These are phyloP conservation scores for Cosmopolites sordidus DNA, from an alignment of 2,888 invertebrate species.

Conservation along the genomic window DNA sequence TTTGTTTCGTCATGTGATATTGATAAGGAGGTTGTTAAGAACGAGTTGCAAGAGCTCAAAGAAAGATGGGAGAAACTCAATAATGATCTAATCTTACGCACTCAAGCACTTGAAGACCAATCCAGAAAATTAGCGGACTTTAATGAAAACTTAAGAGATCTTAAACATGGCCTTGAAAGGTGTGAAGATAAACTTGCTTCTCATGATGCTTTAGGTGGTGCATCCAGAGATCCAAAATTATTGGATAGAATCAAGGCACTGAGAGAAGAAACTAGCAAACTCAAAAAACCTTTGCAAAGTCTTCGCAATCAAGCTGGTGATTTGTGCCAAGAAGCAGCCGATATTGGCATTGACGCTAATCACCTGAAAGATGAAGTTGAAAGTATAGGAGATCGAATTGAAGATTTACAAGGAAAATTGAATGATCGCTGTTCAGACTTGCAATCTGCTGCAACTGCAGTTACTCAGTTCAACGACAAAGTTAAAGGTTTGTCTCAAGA, in stretches of 20 bases:
- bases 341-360: constrained; percentile 71
- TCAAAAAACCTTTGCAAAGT: constrained; percentile 67
- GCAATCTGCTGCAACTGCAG: constrained; percentile 81
- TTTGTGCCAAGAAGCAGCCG: constrained; percentile 70
- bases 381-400: constrained; percentile 68
- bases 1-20: constrained; percentile 85
- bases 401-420: constrained; percentile 71
- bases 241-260: constrained; percentile 79
- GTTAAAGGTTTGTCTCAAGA: constrained; percentile 75
- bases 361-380: constrained; percentile 76
- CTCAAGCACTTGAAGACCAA: constrained; percentile 78
- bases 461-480: constrained; percentile 83
- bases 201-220: constrained; percentile 68
- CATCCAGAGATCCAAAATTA: constrained; percentile 77
- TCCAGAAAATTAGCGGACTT: constrained; percentile 79
- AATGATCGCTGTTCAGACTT: constrained; percentile 74
- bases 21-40: constrained; percentile 85
- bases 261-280: constrained; percentile 73
- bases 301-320: constrained; percentile 64
- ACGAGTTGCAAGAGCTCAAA: constrained; percentile 75
- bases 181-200: constrained; percentile 82
- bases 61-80: constrained; percentile 89
- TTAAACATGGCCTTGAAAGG: constrained; percentile 79
- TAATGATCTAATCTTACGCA: constrained; percentile 71
- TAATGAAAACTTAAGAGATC: constrained; percentile 75